phyloP scores from a whole-genome alignment of 2,888 invertebrate species.

The Volucella inanis region DNA sequence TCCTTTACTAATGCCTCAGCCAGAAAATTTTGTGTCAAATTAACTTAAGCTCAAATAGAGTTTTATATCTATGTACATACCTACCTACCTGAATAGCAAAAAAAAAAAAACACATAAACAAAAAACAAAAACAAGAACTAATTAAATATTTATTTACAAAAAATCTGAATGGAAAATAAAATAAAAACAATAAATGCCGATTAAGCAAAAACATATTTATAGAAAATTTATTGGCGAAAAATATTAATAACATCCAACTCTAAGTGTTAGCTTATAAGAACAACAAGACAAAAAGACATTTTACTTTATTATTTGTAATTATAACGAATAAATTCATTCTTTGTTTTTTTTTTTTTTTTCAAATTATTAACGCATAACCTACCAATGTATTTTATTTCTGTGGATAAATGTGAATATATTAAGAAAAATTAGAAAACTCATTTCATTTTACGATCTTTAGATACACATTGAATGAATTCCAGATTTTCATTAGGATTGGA shows the following conservation, averaged over 20 bases:
- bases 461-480: too few species aligned
- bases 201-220: constrained; percentile 35
- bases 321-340: not conserved
- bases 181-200: not conserved
- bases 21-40: constrained; percentile 58
- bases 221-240: constrained; percentile 28
- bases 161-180: not conserved
- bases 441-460: not conserved
- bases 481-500: too few species aligned
- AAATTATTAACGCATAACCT: too few species aligned
- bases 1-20: constrained; percentile 32
- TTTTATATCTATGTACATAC: constrained; percentile 24
- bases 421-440: not conserved
- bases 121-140: not conserved
- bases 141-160: constrained; percentile 41
- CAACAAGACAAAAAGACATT: constrained; percentile 16
- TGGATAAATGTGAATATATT: constrained; percentile 61
- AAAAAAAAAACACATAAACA: not conserved
- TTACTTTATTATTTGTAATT: not conserved
- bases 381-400: constrained; percentile 41
- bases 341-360: not conserved
- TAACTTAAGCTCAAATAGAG: constrained; percentile 50
- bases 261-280: constrained; percentile 41
- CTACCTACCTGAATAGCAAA: constrained; percentile 6
- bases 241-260: constrained; percentile 27